Percentiles rank a stretch among this genome's conserved stretches.
phyloP scores from a whole-genome alignment of 2,113 vertebrate species.

The Regulus satrapa region DNA sequence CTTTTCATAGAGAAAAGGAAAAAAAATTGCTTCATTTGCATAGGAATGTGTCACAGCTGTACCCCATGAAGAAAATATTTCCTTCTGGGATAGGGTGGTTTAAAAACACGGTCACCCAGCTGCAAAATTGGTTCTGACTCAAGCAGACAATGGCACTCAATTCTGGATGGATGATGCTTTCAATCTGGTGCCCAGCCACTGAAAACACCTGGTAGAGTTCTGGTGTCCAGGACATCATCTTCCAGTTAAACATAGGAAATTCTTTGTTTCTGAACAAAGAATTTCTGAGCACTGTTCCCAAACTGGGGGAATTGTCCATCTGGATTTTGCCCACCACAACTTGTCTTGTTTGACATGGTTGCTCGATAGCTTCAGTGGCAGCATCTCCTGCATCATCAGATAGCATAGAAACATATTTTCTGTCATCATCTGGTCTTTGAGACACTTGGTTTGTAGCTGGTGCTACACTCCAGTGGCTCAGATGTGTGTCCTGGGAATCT shows the following conservation, averaged over 20 bases:
- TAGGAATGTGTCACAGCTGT: conserved; percentile 39
- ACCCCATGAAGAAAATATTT: not conserved
- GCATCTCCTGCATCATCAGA: not conserved
- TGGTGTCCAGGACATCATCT: not conserved
- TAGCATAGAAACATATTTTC: not conserved
- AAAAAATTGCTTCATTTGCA: conserved; percentile 32
- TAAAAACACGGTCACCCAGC: not conserved
- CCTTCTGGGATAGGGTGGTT: not conserved
- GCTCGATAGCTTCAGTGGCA: not conserved
- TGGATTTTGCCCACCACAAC: not conserved
- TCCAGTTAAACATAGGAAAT: not conserved
- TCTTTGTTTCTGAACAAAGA: not conserved
- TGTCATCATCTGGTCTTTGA: not conserved
- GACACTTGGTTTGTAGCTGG: not conserved
- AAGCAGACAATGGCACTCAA: not conserved
- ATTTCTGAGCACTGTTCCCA: not conserved
- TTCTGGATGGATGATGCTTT: not conserved
- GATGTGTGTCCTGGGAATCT: not conserved
- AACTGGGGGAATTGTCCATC: not conserved
- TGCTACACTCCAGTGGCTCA: not conserved
- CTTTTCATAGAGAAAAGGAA: conserved; percentile 1
- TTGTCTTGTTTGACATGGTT: not conserved
- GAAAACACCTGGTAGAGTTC: not conserved
- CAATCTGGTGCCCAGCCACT: not conserved
- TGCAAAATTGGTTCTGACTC: conserved; percentile 7